Conservation (phyloP, 2,888 invertebrate species). For the Mystacides longicornis region DNA sequence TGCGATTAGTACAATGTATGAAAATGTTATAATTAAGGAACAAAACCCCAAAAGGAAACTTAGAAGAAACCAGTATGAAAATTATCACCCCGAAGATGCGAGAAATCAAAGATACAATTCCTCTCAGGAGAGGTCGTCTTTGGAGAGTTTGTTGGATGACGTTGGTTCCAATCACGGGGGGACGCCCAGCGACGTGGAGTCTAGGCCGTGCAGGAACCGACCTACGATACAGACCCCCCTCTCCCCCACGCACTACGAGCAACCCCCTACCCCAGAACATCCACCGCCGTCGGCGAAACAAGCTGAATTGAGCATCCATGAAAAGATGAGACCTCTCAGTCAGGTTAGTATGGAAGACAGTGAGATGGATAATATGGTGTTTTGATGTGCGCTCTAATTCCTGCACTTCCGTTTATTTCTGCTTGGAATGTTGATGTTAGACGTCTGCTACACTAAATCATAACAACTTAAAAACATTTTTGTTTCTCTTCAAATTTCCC, state of each 20-base stretch:
- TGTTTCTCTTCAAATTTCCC: too few species aligned
- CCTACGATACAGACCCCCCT: constrained; percentile 55
- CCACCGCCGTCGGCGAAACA: constrained; percentile 87
- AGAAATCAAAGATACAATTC: constrained; percentile 39
- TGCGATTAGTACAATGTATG: constrained; percentile 66
- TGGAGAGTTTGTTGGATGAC: constrained; percentile 55
- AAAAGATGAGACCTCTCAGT: constrained; percentile 80
- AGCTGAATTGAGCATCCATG: constrained; percentile 83
- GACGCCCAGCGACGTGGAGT: constrained; percentile 44
- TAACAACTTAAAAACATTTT: too few species aligned
- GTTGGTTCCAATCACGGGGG: constrained; percentile 41
- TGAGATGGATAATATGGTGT: constrained; percentile 10
- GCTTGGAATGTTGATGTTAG: constrained; percentile 2
- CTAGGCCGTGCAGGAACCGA: constrained; percentile 37
- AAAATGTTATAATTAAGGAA: constrained; percentile 62
- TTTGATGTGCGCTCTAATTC: constrained; percentile 2
- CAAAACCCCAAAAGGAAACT: constrained; percentile 67
- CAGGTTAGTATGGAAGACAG: constrained; percentile 61
- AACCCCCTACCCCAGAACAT: constrained; percentile 91
- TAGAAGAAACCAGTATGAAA: constrained; percentile 55
- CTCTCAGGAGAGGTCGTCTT: constrained; percentile 48
- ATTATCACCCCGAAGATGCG: constrained; percentile 44
- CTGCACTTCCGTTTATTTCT: neutral
- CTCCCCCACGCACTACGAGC: constrained; percentile 83
- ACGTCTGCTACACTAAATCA: too few species aligned